Percentiles rank a stretch among this genome's conserved stretches.
Evolutionary conservation across 1,140 invertebrate genomes (phyloP).

Genomic region (Gerris buenoi): DNA sequence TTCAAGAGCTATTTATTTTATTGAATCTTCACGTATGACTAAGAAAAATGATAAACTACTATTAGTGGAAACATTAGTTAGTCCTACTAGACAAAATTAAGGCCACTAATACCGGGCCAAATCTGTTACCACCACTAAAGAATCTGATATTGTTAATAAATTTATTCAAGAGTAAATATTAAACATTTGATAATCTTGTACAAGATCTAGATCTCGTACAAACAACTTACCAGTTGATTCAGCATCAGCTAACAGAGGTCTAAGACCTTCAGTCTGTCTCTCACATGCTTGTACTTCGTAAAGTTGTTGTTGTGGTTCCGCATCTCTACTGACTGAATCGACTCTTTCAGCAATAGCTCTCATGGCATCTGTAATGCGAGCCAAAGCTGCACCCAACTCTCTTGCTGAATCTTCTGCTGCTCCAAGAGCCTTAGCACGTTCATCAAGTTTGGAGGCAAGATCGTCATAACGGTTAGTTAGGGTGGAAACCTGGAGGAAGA

Average conservation of each 20-base stretch:
- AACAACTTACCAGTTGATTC: slow-evolving; percentile 73
- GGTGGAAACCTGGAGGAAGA: slow-evolving; percentile 46
- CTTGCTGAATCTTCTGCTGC: slow-evolving; percentile 75
- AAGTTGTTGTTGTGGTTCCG: slow-evolving; percentile 27
- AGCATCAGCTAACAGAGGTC: slow-evolving; percentile 70
- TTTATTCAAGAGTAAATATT: too few species aligned
- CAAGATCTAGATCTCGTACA: slow-evolving; percentile 75
- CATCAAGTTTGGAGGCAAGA: slow-evolving; percentile 52
- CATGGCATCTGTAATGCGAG: slow-evolving; percentile 60
- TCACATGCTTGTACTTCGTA: slow-evolving; percentile 32
- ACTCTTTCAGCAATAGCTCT: slow-evolving; percentile 72
- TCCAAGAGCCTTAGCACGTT: slow-evolving; percentile 30
- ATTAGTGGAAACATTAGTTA: too few species aligned
- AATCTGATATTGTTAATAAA: too few species aligned
- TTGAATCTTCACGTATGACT: too few species aligned
- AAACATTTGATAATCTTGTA: too few species aligned
- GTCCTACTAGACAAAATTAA: too few species aligned
- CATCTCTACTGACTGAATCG: slow-evolving; percentile 60
- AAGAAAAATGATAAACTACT: too few species aligned
- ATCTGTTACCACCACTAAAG: too few species aligned
- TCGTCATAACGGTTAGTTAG: slow-evolving; percentile 62
- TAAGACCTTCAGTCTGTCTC: slow-evolving; percentile 69
- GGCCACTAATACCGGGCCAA: too few species aligned
- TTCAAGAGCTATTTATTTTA: too few species aligned
- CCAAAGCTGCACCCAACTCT: slow-evolving; percentile 75